Conservation (phyloP, 2,888 invertebrate species). For the Drosophila merina region DNA sequence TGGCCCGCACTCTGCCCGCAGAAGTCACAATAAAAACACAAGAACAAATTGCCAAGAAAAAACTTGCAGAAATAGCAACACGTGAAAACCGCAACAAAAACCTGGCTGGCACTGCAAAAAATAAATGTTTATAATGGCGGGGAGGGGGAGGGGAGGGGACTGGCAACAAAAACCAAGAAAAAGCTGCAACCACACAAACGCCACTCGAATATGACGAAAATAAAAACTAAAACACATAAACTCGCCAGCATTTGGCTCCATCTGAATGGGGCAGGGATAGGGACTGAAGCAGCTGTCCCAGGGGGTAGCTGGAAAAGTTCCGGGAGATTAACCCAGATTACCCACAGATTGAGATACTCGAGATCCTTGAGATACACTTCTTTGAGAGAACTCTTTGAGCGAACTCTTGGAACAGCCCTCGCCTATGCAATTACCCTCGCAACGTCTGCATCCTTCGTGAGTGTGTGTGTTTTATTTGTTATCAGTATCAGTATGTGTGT, state of each 20-base stretch:
- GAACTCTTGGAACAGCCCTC: slow-evolving; percentile 29
- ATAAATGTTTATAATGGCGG: neutral
- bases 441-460: slow-evolving; percentile 23
- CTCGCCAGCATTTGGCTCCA: slow-evolving; percentile 47
- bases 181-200: slow-evolving; percentile 37
- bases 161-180: slow-evolving; percentile 52
- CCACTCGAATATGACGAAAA: slow-evolving; percentile 53
- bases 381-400: neutral
- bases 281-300: neutral
- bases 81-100: slow-evolving; percentile 70
- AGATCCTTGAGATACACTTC: slow-evolving; percentile 11
- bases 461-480: slow-evolving; percentile 18
- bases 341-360: slow-evolving; percentile 11
- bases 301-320: slow-evolving; percentile 39
- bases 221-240: slow-evolving; percentile 58
- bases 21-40: slow-evolving; percentile 48
- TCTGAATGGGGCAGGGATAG: slow-evolving; percentile 17
- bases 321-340: neutral
- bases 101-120: slow-evolving; percentile 33
- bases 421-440: slow-evolving; percentile 35
- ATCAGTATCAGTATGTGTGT: slow-evolving; percentile 5
- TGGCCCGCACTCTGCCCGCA: slow-evolving; percentile 28
- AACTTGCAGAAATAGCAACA: slow-evolving; percentile 67
- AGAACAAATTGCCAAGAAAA: slow-evolving; percentile 33
- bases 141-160: slow-evolving; percentile 8